Conservation (phyloP, 2,113 vertebrate genomes). For the Romanogobio albipinnatus region DNA sequence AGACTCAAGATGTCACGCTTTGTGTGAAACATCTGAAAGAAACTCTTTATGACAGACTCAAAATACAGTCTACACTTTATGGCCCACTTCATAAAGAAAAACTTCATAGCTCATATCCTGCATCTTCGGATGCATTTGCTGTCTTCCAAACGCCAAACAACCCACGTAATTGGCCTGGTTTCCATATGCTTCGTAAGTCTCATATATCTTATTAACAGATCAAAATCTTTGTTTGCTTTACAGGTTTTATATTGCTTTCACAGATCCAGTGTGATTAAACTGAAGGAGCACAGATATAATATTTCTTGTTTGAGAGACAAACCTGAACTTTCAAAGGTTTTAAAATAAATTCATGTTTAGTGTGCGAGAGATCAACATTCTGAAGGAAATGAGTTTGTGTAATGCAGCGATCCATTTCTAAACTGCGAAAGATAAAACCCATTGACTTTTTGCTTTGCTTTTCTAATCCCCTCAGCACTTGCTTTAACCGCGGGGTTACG, state of each 20-base stretch:
- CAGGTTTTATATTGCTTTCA: neutral
- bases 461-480: constrained; percentile 25
- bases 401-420: neutral
- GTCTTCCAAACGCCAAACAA: constrained; percentile 25
- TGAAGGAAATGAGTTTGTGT: constrained; percentile 27
- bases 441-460: constrained; percentile 26
- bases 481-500: constrained; percentile 32
- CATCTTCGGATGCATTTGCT: neutral
- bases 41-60: neutral
- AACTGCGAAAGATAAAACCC: neutral
- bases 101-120: neutral
- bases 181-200: neutral
- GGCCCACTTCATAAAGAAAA: neutral
- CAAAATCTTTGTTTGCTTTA: constrained; percentile 4
- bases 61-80: constrained; percentile 6
- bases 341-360: constrained; percentile 4
- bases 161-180: neutral
- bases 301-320: neutral
- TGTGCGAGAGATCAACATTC: constrained; percentile 15
- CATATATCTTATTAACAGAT: constrained; percentile 2
- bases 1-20: constrained; percentile 27
- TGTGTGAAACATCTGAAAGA: constrained; percentile 18
- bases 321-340: neutral
- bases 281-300: neutral
- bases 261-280: neutral